Percentiles rank a stretch among this genome's conserved stretches.
These are phyloP conservation scores for Parambassis ranga DNA, from an alignment of 2,797 vertebrate species.

Conservation along the genomic window DNA sequence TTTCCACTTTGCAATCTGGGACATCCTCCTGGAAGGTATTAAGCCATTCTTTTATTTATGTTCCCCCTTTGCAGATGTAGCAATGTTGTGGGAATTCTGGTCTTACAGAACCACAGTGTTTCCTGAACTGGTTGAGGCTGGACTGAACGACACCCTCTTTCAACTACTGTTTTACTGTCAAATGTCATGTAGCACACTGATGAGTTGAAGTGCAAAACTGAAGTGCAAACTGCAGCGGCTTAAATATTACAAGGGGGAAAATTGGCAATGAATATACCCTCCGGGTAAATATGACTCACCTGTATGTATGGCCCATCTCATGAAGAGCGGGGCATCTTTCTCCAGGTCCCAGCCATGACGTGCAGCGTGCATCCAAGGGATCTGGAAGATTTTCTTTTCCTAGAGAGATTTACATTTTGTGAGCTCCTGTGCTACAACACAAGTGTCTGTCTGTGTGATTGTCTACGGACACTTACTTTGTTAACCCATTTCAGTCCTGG, in stretches of 20 bases:
- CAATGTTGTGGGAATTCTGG: background rate
- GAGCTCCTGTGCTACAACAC: background rate
- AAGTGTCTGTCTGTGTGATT: background rate
- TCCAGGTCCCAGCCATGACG: conserved; percentile 98
- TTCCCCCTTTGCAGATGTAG: background rate
- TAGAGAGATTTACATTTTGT: conserved; percentile 52
- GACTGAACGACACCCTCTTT: too few species aligned
- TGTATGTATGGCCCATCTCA: conserved; percentile 99
- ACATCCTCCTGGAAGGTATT: background rate
- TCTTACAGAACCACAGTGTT: background rate
- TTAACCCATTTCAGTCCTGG: conserved; percentile 96
- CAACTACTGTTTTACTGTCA: too few species aligned
- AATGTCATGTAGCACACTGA: too few species aligned
- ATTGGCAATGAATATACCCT: background rate
- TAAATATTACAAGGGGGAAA: too few species aligned
- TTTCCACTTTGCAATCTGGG: background rate
- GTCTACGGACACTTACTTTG: conserved; percentile 78
- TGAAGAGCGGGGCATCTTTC: conserved; percentile 97
- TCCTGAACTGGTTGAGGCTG: too few species aligned
- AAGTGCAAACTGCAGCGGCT: too few species aligned
- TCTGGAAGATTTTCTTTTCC: conserved; percentile 99
- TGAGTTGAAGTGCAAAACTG: too few species aligned
- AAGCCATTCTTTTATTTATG: background rate
- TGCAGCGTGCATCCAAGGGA: conserved; percentile 99
- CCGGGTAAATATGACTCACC: conserved; percentile 70